phyloP scores from a whole-genome alignment of 2,888 invertebrate genomes.

The Chalcis sispes region DNA sequence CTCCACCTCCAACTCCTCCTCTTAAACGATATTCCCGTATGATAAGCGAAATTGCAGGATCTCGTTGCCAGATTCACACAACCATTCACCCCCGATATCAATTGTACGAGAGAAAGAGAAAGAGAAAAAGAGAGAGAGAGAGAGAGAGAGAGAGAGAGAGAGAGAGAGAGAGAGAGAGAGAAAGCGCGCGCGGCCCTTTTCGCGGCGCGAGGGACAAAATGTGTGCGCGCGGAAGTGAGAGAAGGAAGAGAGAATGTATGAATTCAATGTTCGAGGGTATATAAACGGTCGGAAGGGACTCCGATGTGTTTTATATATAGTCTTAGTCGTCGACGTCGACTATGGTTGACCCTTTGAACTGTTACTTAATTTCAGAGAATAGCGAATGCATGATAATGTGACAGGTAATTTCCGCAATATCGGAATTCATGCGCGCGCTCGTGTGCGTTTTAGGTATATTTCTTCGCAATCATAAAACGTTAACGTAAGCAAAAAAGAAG shows the following conservation, averaged over 20 bases:
- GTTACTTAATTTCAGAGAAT: too few species aligned
- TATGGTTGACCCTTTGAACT: conserved; percentile 26
- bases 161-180: neutral
- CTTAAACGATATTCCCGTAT: conserved; percentile 38
- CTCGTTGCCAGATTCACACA: conserved; percentile 37
- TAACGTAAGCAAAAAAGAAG: too few species aligned
- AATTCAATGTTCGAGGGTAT: too few species aligned
- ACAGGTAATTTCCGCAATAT: conserved; percentile 43
- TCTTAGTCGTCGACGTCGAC: too few species aligned
- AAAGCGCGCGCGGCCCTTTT: neutral
- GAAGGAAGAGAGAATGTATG: too few species aligned
- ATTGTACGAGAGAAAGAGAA: conserved; percentile 22
- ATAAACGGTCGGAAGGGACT: too few species aligned
- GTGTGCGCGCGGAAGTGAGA: too few species aligned
- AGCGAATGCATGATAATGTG: conserved; percentile 18
- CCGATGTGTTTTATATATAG: too few species aligned
- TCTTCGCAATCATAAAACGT: too few species aligned
- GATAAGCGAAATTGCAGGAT: conserved; percentile 55
- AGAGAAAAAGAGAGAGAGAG: neutral
- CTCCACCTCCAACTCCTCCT: neutral
- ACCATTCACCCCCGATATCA: conserved; percentile 9
- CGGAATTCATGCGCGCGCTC: conserved; percentile 1
- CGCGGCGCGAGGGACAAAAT: neutral
- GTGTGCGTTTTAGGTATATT: neutral
- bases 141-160: conserved; percentile 1